Conservation (phyloP, 2,888 invertebrate species). For the Heterodera filipjevi region DNA sequence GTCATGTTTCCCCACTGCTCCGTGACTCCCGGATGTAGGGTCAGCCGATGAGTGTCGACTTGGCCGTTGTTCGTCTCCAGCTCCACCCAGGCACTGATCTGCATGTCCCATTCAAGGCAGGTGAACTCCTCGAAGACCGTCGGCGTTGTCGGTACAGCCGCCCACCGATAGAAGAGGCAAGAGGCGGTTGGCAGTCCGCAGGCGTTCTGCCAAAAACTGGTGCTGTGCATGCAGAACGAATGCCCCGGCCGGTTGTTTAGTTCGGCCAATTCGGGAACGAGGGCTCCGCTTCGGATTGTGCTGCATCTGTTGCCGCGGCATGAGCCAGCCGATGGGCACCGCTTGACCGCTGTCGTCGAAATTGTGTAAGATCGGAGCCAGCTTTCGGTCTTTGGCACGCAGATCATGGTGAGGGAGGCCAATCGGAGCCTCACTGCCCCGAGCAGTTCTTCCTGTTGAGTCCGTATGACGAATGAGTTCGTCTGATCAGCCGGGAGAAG, state of each 20-base stretch:
- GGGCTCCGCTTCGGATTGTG: too few species aligned
- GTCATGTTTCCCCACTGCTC: background rate
- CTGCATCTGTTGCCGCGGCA: too few species aligned
- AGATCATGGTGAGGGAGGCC: too few species aligned
- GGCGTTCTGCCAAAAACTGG: background rate
- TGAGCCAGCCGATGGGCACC: background rate
- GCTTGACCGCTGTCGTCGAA: background rate
- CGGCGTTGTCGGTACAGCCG: background rate
- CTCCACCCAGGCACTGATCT: too few species aligned
- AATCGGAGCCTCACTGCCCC: background rate
- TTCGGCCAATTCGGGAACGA: too few species aligned
- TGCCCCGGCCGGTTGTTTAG: too few species aligned
- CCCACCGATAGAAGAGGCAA: background rate
- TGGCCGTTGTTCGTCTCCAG: too few species aligned
- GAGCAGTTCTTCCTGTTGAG: background rate
- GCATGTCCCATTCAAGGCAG: too few species aligned
- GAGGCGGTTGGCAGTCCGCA: background rate
- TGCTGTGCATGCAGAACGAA: too few species aligned
- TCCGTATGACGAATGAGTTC: background rate
- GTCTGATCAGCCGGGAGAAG: background rate
- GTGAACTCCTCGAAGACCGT: too few species aligned
- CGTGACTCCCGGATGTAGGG: conserved; percentile 10
- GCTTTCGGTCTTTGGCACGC: background rate
- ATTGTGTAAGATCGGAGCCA: conserved; percentile 1
- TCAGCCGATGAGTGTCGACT: too few species aligned